Conservation (phyloP, 2,797 vertebrate genomes). For the Fundulus diaphanus region DNA sequence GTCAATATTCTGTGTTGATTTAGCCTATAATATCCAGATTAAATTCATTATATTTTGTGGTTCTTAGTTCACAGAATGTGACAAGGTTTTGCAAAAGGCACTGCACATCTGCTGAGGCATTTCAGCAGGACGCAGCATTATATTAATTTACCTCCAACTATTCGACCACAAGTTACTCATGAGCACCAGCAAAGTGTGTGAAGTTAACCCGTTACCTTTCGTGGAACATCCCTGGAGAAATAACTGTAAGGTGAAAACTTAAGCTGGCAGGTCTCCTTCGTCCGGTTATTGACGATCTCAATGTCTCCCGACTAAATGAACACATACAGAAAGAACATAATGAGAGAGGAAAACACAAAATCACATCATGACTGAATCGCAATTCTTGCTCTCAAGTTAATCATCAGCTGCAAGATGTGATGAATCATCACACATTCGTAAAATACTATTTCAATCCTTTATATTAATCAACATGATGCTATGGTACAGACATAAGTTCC, state of each 20-base stretch:
- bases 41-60: not conserved
- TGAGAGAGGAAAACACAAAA: conserved; percentile 12
- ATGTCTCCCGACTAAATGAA: conserved; percentile 93
- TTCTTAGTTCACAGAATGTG: not conserved
- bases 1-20: not conserved
- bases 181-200: conserved; percentile 7
- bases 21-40: not conserved
- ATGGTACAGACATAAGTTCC: not conserved
- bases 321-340: conserved; percentile 12
- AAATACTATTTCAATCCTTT: not conserved
- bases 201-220: conserved; percentile 85
- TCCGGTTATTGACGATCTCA: conserved; percentile 95
- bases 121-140: conserved; percentile 69
- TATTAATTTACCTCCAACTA: conserved; percentile 16
- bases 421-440: not conserved
- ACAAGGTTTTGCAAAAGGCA: not conserved
- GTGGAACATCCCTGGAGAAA: conserved; percentile 96
- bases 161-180: conserved; percentile 1
- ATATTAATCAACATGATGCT: not conserved
- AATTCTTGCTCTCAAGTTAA: not conserved
- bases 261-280: conserved; percentile 96
- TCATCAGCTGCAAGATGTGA: not conserved
- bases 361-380: not conserved
- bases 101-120: conserved; percentile 7
- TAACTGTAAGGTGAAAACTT: conserved; percentile 99